Evolutionary conservation across 2,113 vertebrate species (phyloP).

Genomic region (Ahaetulla prasina): DNA sequence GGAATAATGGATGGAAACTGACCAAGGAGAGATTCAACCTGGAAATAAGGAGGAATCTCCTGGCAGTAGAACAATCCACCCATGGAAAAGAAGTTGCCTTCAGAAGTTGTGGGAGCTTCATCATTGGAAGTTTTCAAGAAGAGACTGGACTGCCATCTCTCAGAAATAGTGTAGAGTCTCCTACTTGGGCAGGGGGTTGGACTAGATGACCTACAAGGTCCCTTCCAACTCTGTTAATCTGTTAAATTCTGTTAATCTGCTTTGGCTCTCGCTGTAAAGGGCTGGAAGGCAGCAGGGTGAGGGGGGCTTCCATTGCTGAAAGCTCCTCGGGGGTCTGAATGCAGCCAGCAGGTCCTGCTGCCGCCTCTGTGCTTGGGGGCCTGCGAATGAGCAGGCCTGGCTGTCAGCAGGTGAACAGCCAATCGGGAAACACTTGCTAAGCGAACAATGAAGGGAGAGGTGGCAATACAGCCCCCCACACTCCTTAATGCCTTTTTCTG

Average conservation of each 20-base stretch:
- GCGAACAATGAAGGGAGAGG: neutral
- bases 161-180: too few relatives aligned
- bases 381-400: rapidly evolving
- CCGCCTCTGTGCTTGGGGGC: neutral
- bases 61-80: too few relatives aligned
- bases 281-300: neutral
- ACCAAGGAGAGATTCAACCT: too few relatives aligned
- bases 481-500: neutral
- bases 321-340: neutral
- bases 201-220: too few relatives aligned
- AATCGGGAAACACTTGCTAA: neutral
- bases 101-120: too few relatives aligned
- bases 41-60: too few relatives aligned
- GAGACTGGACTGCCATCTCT: too few relatives aligned
- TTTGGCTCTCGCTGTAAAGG: neutral
- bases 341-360: neutral
- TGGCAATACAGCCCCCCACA: neutral
- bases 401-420: neutral
- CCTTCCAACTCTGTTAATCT: too few relatives aligned
- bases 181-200: too few relatives aligned
- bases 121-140: too few relatives aligned
- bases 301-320: neutral
- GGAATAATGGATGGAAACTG: too few relatives aligned
- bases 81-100: too few relatives aligned
- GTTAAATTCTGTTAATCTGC: neutral